phyloP scores from a whole-genome alignment of 2,797 vertebrate species.

The Thamnophis elegans region DNA sequence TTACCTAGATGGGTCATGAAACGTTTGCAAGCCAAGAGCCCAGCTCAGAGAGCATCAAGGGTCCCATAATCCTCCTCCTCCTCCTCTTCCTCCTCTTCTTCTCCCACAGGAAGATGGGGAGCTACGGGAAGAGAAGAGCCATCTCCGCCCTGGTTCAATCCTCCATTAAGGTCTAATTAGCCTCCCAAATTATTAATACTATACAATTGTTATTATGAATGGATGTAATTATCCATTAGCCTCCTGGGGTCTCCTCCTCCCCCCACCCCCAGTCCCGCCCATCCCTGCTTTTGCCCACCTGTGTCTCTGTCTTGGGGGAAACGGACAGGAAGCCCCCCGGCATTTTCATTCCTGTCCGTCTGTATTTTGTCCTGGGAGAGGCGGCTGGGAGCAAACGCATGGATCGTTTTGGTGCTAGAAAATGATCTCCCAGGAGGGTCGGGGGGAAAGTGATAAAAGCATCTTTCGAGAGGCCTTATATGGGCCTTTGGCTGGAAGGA shows the following conservation, averaged over 20 bases:
- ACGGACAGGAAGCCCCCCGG: background rate
- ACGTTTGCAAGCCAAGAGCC: background rate
- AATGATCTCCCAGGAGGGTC: background rate
- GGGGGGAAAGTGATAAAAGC: background rate
- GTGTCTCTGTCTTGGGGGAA: background rate
- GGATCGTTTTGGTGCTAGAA: background rate
- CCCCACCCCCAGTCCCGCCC: background rate
- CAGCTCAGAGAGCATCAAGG: fast-evolving
- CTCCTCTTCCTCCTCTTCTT: no score
- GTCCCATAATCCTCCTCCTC: background rate
- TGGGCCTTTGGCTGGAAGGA: background rate
- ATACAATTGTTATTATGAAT: no score
- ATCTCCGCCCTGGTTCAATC: background rate
- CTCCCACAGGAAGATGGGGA: no score
- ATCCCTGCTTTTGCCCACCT: fast-evolving
- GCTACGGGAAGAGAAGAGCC: background rate
- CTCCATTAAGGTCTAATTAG: no score
- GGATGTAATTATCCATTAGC: no score
- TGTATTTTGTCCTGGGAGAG: background rate
- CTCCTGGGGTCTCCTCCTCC: background rate
- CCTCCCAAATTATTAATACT: no score
- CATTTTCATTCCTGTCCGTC: background rate
- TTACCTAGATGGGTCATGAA: background rate
- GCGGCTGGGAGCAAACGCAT: background rate
- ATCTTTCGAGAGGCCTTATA: background rate